Base-by-base conservation (phyloP, 2,888 invertebrate genomes). In the Drosophila quinaria region DNA sequence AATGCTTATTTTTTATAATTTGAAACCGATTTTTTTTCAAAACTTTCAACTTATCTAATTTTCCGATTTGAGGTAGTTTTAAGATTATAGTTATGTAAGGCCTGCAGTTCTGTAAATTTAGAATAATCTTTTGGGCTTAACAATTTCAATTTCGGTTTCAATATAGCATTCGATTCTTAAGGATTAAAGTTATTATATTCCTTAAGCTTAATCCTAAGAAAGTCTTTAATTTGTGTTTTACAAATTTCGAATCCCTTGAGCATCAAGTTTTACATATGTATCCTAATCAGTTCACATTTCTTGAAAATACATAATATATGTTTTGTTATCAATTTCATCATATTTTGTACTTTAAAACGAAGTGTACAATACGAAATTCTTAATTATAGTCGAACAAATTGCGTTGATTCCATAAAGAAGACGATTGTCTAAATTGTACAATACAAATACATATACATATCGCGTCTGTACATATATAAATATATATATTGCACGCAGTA, bases 231-330 rank as follows among this genome's bases (percentile, higher is more conserved):
- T 68, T 69, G 47, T 67, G 58, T 37, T 60, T 44, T 69, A 17
- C 50, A 72, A 76, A 66, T 66, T 68, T 80, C 42, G 65, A 66
- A 63, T 87, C 64, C 74, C 74, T 87, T 89, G 81, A 83, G 87
- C 89, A 78, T 84, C 60, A 67, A 65, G 55, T 63, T 42, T 46
- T 46, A 37, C 50, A 44, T 49, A 54, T 44, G 41, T 59, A 70
- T 70, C 65, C 74, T 83, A 83, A 87, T 89, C 83, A 83, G 83
- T 83, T 87, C 87, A 62, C 71, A 89, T 74, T 61, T 76, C 50
- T 69, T 80, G 80, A 88, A 88, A 82, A 82, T 83, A 81, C 65
- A 68, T 70, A 22, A 25, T 62, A 47, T 29, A 5, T 35, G 4
- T n/a, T 49, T 46, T 59, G 31, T 33, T 60, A 54, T 55, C 33